phyloP scores from a whole-genome alignment of 1,140 invertebrate genomes.

The Panagrolaimus sp. region DNA sequence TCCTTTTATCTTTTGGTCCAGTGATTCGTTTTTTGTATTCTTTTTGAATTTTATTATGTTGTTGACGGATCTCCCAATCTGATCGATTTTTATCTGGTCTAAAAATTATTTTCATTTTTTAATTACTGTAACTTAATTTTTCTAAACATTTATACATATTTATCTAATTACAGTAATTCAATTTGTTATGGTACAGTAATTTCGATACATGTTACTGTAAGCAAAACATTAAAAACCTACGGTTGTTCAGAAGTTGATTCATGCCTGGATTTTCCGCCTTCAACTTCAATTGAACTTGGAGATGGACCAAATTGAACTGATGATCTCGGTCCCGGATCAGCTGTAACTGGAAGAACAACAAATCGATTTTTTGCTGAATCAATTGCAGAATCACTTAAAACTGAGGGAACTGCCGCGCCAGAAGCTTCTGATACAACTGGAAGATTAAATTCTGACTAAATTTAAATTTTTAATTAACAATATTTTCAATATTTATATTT shows the following conservation, averaged over 20 bases:
- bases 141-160: not conserved
- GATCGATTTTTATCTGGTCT: conserved; percentile 6
- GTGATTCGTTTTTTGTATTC: not conserved
- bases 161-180: not conserved
- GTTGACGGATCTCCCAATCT: conserved; percentile 3
- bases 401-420: not conserved
- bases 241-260: not conserved
- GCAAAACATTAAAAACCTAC: not conserved
- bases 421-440: not conserved
- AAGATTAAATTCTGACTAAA: conserved; percentile 9
- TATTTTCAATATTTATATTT: too few species aligned
- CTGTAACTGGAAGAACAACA: not conserved
- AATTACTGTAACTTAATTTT: not conserved
- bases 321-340: not conserved
- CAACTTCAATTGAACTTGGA: not conserved
- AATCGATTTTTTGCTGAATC: conserved; percentile 1
- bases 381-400: not conserved
- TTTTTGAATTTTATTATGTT: not conserved
- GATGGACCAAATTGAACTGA: not conserved
- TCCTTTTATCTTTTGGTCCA: conserved; percentile 24
- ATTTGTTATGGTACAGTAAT: too few species aligned
- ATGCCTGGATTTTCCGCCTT: not conserved
- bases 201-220: not conserved
- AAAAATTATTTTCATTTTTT: not conserved
- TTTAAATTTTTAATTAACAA: not conserved